phyloP scores from a whole-genome alignment of 2,888 invertebrate genomes.

The Apoderus coryli region DNA sequence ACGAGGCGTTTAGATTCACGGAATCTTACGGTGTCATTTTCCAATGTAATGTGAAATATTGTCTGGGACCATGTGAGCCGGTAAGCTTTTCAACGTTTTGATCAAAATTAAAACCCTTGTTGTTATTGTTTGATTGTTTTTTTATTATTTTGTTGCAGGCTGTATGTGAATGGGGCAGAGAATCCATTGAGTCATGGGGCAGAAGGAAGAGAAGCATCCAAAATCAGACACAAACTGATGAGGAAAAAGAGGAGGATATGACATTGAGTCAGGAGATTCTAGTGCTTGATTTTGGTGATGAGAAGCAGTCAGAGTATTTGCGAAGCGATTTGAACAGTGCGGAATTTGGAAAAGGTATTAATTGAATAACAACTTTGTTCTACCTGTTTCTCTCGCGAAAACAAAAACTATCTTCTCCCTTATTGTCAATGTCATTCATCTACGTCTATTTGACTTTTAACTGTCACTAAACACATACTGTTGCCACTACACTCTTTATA shows the following conservation, averaged over 20 bases:
- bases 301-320: constrained; percentile 68
- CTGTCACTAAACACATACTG: too few species aligned
- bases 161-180: constrained; percentile 82
- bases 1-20: constrained; percentile 91
- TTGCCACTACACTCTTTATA: too few species aligned
- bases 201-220: constrained; percentile 65
- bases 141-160: constrained; percentile 40
- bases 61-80: constrained; percentile 86
- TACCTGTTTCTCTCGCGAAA: too few species aligned
- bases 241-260: constrained; percentile 68
- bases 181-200: constrained; percentile 83
- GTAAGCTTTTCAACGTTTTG: constrained; percentile 37
- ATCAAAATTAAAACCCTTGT: too few species aligned
- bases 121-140: constrained; percentile 2
- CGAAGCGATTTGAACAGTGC: constrained; percentile 61
- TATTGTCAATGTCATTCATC: too few species aligned
- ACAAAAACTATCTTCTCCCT: too few species aligned
- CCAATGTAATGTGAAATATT: constrained; percentile 94
- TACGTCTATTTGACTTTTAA: too few species aligned
- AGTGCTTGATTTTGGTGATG: constrained; percentile 85
- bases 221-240: constrained; percentile 47
- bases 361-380: neutral
- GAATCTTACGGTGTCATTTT: constrained; percentile 94
- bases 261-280: constrained; percentile 88
- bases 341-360: constrained; percentile 56